Conservation (phyloP, 37 sponge, comb jelly and placozoan genomes). For the Theonella swinhoei region DNA sequence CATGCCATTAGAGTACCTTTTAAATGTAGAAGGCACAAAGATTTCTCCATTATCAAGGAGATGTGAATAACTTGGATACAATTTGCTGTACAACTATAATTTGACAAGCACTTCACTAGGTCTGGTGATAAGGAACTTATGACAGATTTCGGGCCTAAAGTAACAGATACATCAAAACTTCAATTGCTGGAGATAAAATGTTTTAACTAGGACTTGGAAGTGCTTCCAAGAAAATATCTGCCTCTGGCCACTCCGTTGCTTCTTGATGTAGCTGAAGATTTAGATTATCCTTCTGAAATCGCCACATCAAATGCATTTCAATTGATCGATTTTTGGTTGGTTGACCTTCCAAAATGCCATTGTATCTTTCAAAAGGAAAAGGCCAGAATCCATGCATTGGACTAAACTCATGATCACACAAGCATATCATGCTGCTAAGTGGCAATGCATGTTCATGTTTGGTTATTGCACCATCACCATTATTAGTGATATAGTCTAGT, state of each 20-base stretch:
- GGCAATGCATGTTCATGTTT: slow-evolving; percentile 64
- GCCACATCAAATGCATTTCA: slow-evolving; percentile 38
- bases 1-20: slow-evolving; percentile 6
- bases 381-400: slow-evolving; percentile 35
- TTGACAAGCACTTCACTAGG: neutral
- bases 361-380: slow-evolving; percentile 51
- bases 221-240: neutral
- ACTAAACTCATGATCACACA: slow-evolving; percentile 39
- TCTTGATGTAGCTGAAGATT: neutral
- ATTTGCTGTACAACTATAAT: neutral
- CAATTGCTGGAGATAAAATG: neutral
- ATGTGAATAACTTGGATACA: neutral
- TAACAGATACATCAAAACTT: neutral
- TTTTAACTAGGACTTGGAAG: neutral
- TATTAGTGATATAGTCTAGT: slow-evolving; percentile 6
- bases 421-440: slow-evolving; percentile 27
- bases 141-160: neutral
- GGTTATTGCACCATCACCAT: slow-evolving; percentile 3
- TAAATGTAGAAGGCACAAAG: neutral
- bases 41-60: neutral
- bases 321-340: slow-evolving; percentile 32
- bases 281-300: slow-evolving; percentile 17
- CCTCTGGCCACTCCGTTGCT: neutral
- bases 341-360: slow-evolving; percentile 21
- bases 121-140: slow-evolving; percentile 2